A percentile compares a stretch with the other conserved stretches of the same genome.
These are phyloP conservation scores for Tragelaphus buxtoni DNA, from an alignment of 2,113 vertebrate genomes.

Conservation along the genomic window DNA sequence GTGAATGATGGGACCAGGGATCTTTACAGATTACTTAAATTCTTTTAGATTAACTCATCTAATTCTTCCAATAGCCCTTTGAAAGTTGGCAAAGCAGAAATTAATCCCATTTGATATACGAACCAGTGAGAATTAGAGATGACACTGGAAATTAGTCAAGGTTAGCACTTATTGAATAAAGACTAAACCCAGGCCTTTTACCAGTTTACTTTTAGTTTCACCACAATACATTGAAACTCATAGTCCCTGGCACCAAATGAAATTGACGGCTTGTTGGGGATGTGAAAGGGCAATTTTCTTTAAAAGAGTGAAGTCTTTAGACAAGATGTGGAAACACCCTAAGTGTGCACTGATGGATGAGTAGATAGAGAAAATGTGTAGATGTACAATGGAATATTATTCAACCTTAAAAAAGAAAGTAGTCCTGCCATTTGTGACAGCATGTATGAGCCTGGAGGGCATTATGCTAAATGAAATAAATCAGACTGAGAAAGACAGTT, in stretches of 20 bases:
- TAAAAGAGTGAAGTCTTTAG: not conserved
- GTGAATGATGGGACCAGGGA: not conserved
- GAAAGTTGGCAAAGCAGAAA: not conserved
- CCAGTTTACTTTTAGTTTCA: not conserved
- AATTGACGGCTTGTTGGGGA: not conserved
- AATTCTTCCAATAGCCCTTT: not conserved
- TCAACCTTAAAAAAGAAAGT: not conserved
- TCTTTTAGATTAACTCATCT: not conserved
- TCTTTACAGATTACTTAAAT: not conserved
- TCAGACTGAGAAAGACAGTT: not conserved
- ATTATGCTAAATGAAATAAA: not conserved
- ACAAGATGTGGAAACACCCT: not conserved
- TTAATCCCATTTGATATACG: not conserved
- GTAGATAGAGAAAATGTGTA: not conserved
- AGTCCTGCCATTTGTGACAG: not conserved
- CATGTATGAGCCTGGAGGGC: not conserved
- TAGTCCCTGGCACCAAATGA: not conserved
- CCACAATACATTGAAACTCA: not conserved
- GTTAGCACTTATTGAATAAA: not conserved
- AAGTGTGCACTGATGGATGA: not conserved
- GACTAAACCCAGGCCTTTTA: not conserved
- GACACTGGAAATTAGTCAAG: not conserved
- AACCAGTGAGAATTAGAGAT: not conserved
- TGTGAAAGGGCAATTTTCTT: not conserved
- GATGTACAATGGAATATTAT: not conserved